These are phyloP conservation scores for Leptopilina myrica DNA, from an alignment of 2,888 invertebrate species.

Conservation along the genomic window DNA sequence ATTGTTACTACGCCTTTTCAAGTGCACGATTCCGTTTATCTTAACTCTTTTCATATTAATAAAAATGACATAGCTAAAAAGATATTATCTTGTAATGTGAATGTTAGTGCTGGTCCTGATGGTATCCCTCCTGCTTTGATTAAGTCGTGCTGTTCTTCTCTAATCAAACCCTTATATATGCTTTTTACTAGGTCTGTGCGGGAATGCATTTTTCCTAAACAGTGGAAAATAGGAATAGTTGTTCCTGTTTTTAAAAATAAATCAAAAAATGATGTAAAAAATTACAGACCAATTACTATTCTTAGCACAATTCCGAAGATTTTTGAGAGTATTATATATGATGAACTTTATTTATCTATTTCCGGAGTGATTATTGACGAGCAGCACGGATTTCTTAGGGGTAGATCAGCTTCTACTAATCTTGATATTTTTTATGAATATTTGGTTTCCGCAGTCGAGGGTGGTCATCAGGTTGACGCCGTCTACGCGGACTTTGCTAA, in stretches of 20 bases:
- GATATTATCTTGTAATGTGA: too few species aligned
- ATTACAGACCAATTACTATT: constrained; percentile 40
- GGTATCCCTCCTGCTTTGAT: constrained; percentile 1
- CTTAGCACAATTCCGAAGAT: constrained; percentile 37
- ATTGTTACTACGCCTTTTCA: too few species aligned
- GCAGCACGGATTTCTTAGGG: background rate
- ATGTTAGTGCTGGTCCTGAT: background rate
- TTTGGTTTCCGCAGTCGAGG: background rate
- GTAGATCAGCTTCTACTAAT: background rate
- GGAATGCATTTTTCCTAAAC: background rate
- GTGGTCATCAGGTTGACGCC: background rate
- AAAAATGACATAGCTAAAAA: background rate
- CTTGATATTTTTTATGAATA: background rate
- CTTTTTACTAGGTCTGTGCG: constrained; percentile 30
- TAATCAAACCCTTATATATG: background rate
- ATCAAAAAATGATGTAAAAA: constrained; percentile 7
- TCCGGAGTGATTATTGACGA: background rate
- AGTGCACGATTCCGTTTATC: background rate
- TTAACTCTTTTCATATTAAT: background rate
- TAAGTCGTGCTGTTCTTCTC: background rate
- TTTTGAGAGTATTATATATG: background rate
- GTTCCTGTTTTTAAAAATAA: constrained; percentile 33
- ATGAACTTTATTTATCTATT: constrained; percentile 23
- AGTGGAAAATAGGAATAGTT: constrained; percentile 27
- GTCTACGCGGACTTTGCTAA: background rate